Evolutionary conservation across 2,113 vertebrate genomes (phyloP), one percentile per base, ranked within the genome.

Genomic region (Periophthalmodon schlosseri): DNA sequence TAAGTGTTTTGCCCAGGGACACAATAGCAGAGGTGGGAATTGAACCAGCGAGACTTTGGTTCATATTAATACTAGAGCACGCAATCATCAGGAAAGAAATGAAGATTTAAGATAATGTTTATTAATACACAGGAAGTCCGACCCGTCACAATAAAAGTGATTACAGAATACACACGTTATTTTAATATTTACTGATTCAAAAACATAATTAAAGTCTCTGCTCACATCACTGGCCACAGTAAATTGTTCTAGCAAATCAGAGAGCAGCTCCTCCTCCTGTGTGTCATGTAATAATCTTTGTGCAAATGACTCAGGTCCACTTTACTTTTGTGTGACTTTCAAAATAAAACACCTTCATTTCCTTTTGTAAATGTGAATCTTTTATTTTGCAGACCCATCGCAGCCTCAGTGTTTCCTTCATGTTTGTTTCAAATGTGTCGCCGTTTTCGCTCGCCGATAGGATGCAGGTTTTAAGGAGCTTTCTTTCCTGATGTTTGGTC

Each of bases 141-240:
- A 54, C 52, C 23, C 57, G 11, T 5, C 57, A 60, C 57, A 60
- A 60, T 60, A 60, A 60, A 60, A 60, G 58, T 61, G 7, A 63
- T 63, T 28, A 36, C 28, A 34, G 11, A 2, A 13, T 60, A 60
- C 23, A 60, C 14, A 24, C 4, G 24, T 58, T 23, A 4, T 3
- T 24, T 58, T 58, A 5, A 24, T 15, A 12, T 58, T 23, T 23
- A 2, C n/a, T 58, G 56, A 58, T 58, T 58, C 57, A 60, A 60
- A 61, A 61, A 61, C 58, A 61, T 58, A 1, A 10, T 23, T 57
- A 14, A 58, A 24, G 56, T 58, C 11, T 58, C 21, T n/a, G n/a
- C n/a, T 24, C 21, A 23, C 2, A 13, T 24, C 49, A 57, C 8
- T 23, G 54, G 57, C 23, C 21, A 24, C 57, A 10, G n/a, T 23